A percentile compares a stretch with the other conserved stretches of the same genome.
Conservation (phyloP, 2,888 invertebrate species). For the Ectemnius continuus region DNA sequence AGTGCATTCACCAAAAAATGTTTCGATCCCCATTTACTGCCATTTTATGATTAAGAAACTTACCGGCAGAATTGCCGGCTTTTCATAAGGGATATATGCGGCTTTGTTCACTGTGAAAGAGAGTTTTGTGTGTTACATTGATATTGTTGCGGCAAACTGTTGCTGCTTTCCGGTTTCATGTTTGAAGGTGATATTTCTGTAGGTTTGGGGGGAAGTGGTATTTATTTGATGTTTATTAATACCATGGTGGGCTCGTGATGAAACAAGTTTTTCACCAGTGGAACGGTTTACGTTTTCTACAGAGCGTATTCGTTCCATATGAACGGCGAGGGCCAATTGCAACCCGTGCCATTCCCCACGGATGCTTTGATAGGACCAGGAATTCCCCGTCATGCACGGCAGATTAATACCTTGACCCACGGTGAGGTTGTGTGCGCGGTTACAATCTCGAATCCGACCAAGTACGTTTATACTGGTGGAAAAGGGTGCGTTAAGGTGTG, state of each 20-base stretch:
- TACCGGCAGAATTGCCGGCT: too few species aligned
- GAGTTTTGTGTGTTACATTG: too few species aligned
- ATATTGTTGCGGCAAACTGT: not conserved
- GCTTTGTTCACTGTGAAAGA: too few species aligned
- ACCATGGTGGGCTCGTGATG: too few species aligned
- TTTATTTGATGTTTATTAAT: not conserved
- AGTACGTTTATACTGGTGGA: constrained; percentile 98
- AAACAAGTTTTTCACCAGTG: too few species aligned
- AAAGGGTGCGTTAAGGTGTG: constrained; percentile 96
- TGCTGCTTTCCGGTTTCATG: too few species aligned
- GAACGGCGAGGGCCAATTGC: constrained; percentile 91
- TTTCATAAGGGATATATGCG: too few species aligned
- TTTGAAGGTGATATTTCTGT: too few species aligned
- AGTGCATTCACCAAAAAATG: too few species aligned
- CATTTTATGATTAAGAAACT: too few species aligned
- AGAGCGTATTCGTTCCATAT: constrained; percentile 97
- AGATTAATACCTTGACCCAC: constrained; percentile 93
- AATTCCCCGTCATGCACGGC: constrained; percentile 93
- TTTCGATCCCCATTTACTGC: too few species aligned
- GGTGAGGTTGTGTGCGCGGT: constrained; percentile 99
- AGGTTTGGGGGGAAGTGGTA: too few species aligned
- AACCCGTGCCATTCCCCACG: constrained; percentile 96
- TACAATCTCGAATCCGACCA: constrained; percentile 91
- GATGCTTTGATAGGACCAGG: constrained; percentile 96
- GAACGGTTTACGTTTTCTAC: constrained; percentile 60